phyloP scores from a whole-genome alignment of 1,140 invertebrate genomes.

The Drosophila guanche region DNA sequence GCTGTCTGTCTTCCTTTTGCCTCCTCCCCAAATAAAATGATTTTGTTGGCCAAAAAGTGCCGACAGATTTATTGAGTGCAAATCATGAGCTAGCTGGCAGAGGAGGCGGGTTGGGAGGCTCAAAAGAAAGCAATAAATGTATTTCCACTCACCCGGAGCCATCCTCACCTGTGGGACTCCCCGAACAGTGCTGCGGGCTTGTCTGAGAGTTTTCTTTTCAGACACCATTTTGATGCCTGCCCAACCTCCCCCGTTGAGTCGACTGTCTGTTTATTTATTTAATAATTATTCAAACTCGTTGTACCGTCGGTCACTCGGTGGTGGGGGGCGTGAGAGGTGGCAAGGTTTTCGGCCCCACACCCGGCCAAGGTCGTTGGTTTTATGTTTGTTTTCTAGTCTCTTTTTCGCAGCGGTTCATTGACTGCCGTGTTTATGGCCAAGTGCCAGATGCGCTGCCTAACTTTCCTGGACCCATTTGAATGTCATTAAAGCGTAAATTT shows the following conservation, averaged over 20 bases:
- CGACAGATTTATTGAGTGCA: conserved; percentile 75
- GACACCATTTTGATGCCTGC: background rate
- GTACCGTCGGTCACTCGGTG: conserved; percentile 24
- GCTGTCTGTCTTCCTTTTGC: background rate
- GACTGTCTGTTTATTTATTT: conserved; percentile 69
- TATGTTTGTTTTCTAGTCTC: conserved; percentile 40
- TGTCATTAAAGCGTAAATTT: conserved; percentile 65
- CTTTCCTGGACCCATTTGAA: conserved; percentile 55
- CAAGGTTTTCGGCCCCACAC: background rate
- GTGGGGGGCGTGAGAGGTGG: background rate
- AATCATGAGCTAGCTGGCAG: conserved; percentile 48
- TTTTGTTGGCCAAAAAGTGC: conserved; percentile 53
- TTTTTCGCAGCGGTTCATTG: conserved; percentile 52
- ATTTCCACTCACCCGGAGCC: conserved; percentile 1
- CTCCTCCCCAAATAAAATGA: conserved; percentile 38
- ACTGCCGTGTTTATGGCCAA: conserved; percentile 33
- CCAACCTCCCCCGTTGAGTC: too few relatives aligned
- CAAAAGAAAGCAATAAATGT: conserved; percentile 47
- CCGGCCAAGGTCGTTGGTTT: conserved; percentile 61
- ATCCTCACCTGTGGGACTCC: conserved; percentile 16
- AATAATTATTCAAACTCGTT: conserved; percentile 72
- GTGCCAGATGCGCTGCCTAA: conserved; percentile 44
- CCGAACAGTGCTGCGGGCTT: background rate
- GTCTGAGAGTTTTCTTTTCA: conserved; percentile 28
- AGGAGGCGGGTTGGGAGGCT: background rate